Base-by-base conservation (phyloP, 2,797 vertebrate genomes). In the Diplodus sargus region DNA sequence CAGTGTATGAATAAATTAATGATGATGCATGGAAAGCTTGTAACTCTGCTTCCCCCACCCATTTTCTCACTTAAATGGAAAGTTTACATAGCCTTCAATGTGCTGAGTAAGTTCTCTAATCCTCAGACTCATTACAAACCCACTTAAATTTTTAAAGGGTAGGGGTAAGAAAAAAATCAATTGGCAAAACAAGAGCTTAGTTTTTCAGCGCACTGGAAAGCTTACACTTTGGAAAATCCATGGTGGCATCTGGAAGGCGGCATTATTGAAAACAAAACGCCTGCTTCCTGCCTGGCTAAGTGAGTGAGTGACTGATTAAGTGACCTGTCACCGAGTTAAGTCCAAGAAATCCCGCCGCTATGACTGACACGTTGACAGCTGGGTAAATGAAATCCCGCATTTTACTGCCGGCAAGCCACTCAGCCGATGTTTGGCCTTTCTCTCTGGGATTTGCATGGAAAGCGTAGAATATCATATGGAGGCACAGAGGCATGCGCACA, bases 331-430 rank as follows among this genome's bases (percentile, higher is more conserved):
- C 66, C 1, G 56, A 79, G 82, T 74, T 70, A 88, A 84, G 78
- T 78, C 79, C 70, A 42, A 78, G 69, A 89, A 90, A 89, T 82
- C 83, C 85, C 16, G 62, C 68, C 17, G 70, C 64, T 66, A 59
- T 87, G 88, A 92, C 54, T 84, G 90, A 91, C 85, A 66, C 18
- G 66, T 79, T 87, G 89, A 90, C 87, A 79, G 78, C 71, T 63
- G 56, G 4, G 57, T 62, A 87, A 87, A 87, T 88, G 47, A 83
- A 90, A 91, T 92, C 87, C 79, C 28, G 63, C 74, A 54, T 76
- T 88, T 90, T 68, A 30, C 80, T 83, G 79, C 76, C 73, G 56
- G 74, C 25, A 15, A 84, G 83, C 66, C 82, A 74, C 79, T 81
- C 84, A 42, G 54, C 64, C 76, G 34, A 10, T 3, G 28, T 57